Evolutionary conservation across 1,140 invertebrate genomes (phyloP).

Genomic region (Plectrocnemia conspersa): DNA sequence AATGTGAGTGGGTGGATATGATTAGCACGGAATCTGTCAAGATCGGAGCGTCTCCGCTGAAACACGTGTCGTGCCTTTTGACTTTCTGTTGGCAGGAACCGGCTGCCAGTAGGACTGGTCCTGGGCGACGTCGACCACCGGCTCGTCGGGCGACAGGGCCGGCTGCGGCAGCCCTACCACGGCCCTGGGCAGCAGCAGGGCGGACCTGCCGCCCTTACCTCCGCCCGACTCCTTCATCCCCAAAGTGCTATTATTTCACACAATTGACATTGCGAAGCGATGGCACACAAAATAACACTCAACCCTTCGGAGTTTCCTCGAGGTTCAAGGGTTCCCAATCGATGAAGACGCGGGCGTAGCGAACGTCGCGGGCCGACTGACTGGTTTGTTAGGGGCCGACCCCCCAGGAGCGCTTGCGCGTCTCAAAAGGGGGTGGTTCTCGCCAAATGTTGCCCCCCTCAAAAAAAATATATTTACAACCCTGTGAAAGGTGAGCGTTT

Average conservation of each 20-base stretch:
- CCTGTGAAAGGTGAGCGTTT: no score
- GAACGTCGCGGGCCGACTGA: neutral
- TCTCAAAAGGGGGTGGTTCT: constrained; percentile 1
- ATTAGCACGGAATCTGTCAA: no score
- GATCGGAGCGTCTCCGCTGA: no score
- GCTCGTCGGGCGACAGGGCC: constrained; percentile 47
- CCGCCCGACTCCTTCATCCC: constrained; percentile 27
- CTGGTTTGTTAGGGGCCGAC: neutral
- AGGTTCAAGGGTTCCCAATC: neutral
- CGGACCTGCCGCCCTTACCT: constrained; percentile 15
- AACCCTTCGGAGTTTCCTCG: no score
- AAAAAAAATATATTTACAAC: no score
- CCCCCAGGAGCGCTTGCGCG: neutral
- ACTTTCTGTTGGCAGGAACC: constrained; percentile 17
- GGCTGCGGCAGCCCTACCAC: constrained; percentile 47
- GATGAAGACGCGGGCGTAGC: constrained; percentile 5
- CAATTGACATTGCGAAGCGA: neutral
- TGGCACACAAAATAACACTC: no score
- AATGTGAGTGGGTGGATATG: no score
- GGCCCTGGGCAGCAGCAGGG: constrained; percentile 45
- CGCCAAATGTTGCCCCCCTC: no score
- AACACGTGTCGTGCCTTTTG: constrained; percentile 7
- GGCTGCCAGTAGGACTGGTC: constrained; percentile 47
- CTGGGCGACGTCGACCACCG: constrained; percentile 48
- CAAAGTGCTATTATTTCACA: neutral